Percentiles rank a stretch among this genome's conserved stretches.
These are phyloP conservation scores for Biston betularia DNA, from an alignment of 2,888 invertebrate species.

Conservation along the genomic window DNA sequence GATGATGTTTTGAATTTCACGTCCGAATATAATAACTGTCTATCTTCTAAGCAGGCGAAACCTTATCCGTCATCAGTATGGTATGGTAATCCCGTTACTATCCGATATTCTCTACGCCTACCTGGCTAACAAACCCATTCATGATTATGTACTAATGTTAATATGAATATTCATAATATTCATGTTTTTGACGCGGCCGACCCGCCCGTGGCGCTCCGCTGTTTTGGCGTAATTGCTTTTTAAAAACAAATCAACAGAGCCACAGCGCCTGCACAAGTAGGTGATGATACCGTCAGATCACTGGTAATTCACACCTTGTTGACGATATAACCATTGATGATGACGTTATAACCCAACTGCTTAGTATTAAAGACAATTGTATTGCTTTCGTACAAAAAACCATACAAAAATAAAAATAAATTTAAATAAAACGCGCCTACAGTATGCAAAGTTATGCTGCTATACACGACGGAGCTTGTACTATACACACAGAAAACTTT, in stretches of 20 bases:
- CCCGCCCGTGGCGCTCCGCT: constrained; percentile 3
- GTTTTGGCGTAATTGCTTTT: constrained; percentile 31
- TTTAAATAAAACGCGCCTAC: too few relatives aligned
- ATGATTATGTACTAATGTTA: constrained; percentile 57
- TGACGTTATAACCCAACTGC: not conserved
- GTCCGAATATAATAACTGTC: constrained; percentile 37
- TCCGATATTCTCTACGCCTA: constrained; percentile 42
- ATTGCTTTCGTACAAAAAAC: not conserved
- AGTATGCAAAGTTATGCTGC: too few relatives aligned
- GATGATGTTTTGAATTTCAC: constrained; percentile 53
- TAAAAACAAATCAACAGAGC: constrained; percentile 32
- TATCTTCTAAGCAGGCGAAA: constrained; percentile 33
- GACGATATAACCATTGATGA: constrained; percentile 10
- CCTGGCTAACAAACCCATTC: constrained; percentile 54
- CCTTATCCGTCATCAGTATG: constrained; percentile 38
- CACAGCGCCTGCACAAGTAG: constrained; percentile 63
- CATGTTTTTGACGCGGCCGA: constrained; percentile 40
- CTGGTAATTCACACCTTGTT: constrained; percentile 17
- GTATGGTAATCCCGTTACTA: constrained; percentile 44
- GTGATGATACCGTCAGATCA: constrained; percentile 44
- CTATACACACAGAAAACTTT: too few relatives aligned
- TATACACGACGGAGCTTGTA: too few relatives aligned
- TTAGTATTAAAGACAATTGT: not conserved
- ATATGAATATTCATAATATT: constrained; percentile 62
- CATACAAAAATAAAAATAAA: not conserved